Evolutionary conservation across 2,113 vertebrate genomes (phyloP).

Genomic region (Carlito syrichta): DNA sequence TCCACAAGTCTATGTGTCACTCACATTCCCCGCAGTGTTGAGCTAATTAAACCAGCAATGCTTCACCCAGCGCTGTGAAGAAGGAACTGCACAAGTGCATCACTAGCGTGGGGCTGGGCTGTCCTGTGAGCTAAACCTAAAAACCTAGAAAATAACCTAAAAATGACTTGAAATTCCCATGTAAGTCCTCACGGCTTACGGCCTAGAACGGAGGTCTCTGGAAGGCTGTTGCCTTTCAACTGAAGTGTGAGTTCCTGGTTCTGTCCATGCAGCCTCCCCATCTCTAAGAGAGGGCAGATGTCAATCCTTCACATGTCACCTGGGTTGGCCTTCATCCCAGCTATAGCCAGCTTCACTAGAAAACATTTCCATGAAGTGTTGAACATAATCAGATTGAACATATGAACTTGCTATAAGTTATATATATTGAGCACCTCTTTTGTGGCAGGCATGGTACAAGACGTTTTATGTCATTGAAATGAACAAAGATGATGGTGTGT

Average conservation of each 20-base stretch:
- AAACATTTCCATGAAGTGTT: neutral
- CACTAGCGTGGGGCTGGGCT: neutral
- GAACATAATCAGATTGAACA: neutral
- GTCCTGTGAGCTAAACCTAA: neutral
- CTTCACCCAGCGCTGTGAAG: neutral
- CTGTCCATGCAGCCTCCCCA: neutral
- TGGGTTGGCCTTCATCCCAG: neutral
- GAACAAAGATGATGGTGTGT: neutral
- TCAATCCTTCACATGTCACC: neutral
- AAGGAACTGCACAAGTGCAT: neutral
- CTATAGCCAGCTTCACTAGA: neutral
- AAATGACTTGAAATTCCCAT: neutral
- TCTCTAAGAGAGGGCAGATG: neutral
- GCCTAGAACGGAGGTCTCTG: neutral
- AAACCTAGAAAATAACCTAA: conserved; percentile 51
- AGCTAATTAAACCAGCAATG: conserved; percentile 23
- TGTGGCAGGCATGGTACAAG: neutral
- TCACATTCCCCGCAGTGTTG: neutral
- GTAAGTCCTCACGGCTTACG: neutral
- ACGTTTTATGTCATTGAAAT: neutral
- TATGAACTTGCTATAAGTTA: neutral
- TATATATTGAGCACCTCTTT: neutral
- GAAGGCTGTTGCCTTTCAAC: neutral
- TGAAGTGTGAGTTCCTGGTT: neutral
- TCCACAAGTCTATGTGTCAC: neutral